These are phyloP conservation scores for Leptinotarsa tumamoca DNA, from an alignment of 2,888 invertebrate genomes.

Conservation along the genomic window DNA sequence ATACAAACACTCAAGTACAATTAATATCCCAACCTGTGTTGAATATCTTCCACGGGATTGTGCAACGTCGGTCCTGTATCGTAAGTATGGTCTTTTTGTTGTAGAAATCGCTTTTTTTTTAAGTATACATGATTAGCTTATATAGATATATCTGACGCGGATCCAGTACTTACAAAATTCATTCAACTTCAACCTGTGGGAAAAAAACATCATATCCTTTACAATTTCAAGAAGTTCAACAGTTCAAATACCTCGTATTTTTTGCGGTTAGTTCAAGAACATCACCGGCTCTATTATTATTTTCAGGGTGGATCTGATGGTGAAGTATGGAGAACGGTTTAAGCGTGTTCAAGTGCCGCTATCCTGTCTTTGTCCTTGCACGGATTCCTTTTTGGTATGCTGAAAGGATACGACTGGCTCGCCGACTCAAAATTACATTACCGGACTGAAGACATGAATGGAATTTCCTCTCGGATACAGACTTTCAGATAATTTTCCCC, in stretches of 20 bases:
- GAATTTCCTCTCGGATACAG: conserved; percentile 49
- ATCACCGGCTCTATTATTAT: neutral
- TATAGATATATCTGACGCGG: too few species aligned
- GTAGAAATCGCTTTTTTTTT: too few species aligned
- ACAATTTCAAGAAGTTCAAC: neutral
- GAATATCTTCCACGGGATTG: too few species aligned
- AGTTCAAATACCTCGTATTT: neutral
- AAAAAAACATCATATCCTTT: too few species aligned
- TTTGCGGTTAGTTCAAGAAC: neutral
- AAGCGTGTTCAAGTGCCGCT: conserved; percentile 63
- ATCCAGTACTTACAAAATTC: too few species aligned
- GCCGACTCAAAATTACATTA: conserved; percentile 60
- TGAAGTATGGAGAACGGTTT: conserved; percentile 46
- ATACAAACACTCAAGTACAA: too few species aligned
- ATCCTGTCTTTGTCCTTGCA: conserved; percentile 57
- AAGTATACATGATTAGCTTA: too few species aligned
- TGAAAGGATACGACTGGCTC: conserved; percentile 52
- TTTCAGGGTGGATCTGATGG: neutral
- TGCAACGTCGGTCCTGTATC: too few species aligned
- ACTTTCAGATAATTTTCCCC: conserved; percentile 22
- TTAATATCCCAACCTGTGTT: too few species aligned
- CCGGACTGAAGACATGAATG: conserved; percentile 54
- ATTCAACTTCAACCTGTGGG: too few species aligned
- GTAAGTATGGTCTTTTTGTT: too few species aligned
- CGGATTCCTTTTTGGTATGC: conserved; percentile 58